These are phyloP conservation scores for Labia minor DNA, from an alignment of 2,888 invertebrate species.

Conservation along the genomic window DNA sequence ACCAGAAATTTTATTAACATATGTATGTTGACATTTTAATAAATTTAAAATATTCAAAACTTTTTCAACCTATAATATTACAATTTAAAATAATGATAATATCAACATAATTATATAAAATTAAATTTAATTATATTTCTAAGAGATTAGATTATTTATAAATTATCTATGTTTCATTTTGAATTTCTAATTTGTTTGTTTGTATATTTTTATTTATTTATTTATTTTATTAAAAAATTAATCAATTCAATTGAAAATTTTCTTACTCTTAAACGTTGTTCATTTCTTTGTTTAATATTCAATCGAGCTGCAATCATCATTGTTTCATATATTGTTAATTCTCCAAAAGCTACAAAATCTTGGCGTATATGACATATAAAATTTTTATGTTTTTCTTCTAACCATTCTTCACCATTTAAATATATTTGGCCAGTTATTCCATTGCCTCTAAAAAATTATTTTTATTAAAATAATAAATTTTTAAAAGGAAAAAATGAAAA, in stretches of 20 bases:
- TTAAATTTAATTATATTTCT: conserved; percentile 3
- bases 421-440: not conserved
- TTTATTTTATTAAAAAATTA: conserved; percentile 3
- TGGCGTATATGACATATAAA: not conserved
- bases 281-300: not conserved
- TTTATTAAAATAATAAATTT: not conserved
- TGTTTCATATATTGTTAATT: conserved; percentile 9
- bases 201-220: too few species aligned
- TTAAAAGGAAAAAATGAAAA: not conserved
- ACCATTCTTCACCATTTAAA: not conserved
- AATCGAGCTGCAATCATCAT: not conserved
- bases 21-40: conserved; percentile 39
- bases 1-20: conserved; percentile 44
- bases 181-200: too few species aligned
- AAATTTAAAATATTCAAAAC: conserved; percentile 44
- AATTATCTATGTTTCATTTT: too few species aligned
- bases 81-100: too few species aligned
- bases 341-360: not conserved
- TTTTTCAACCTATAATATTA: conserved; percentile 39
- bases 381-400: not conserved
- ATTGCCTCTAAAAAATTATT: not conserved
- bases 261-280: not conserved
- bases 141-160: not conserved
- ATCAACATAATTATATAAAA: too few species aligned
- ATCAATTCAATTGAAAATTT: too few species aligned